Evolutionary conservation across 2,888 invertebrate genomes (phyloP).

Genomic region (Drosophila robusta): DNA sequence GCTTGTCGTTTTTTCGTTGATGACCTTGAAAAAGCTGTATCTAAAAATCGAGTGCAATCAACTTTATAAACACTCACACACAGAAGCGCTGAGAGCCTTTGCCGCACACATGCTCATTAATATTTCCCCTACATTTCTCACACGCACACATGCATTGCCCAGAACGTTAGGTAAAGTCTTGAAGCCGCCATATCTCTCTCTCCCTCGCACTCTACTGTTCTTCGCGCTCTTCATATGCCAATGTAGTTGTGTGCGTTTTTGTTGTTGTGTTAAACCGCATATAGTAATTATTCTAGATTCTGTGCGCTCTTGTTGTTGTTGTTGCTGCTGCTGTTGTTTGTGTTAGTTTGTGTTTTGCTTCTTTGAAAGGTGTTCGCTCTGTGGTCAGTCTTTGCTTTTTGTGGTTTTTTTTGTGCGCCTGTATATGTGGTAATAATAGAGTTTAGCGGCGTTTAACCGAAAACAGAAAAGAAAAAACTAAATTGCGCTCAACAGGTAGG

Average conservation of each 20-base stretch:
- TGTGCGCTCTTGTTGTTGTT: slow-evolving; percentile 14
- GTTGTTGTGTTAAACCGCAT: slow-evolving; percentile 50
- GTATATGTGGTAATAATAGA: slow-evolving; percentile 57
- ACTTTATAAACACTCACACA: slow-evolving; percentile 77
- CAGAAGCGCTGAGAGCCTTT: slow-evolving; percentile 44
- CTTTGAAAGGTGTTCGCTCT: slow-evolving; percentile 63
- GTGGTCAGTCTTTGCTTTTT: slow-evolving; percentile 33
- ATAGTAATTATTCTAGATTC: slow-evolving; percentile 77
- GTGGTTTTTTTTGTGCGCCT: slow-evolving; percentile 30
- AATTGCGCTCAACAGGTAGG: slow-evolving; percentile 42
- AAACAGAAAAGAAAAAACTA: slow-evolving; percentile 5
- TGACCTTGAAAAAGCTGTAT: slow-evolving; percentile 85
- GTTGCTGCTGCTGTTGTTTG: slow-evolving; percentile 4
- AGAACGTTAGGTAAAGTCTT: slow-evolving; percentile 73
- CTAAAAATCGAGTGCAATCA: slow-evolving; percentile 85
- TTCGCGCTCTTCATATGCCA: slow-evolving; percentile 25
- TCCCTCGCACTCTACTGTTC: slow-evolving; percentile 14
- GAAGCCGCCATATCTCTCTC: slow-evolving; percentile 36
- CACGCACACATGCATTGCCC: slow-evolving; percentile 35
- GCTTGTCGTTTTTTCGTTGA: slow-evolving; percentile 76
- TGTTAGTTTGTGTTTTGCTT: slow-evolving; percentile 26
- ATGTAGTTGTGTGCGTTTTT: slow-evolving; percentile 38
- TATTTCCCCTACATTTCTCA: slow-evolving; percentile 72
- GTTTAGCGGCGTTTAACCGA: slow-evolving; percentile 50
- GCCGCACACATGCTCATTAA: slow-evolving; percentile 50